Base-by-base conservation (phyloP, 2,797 vertebrate species). In the Pterois miles region DNA sequence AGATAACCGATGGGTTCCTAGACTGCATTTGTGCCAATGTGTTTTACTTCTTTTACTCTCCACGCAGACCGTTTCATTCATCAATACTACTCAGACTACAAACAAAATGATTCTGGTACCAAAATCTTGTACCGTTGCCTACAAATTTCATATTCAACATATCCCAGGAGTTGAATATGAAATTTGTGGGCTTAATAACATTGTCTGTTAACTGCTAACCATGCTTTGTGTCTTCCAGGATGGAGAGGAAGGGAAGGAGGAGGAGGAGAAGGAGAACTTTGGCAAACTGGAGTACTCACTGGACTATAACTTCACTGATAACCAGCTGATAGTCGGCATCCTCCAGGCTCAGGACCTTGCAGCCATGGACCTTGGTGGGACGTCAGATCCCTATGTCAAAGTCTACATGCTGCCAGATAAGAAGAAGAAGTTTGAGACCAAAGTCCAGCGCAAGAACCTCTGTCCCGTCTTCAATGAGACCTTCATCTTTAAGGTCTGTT, bases 381-480 rank as follows among this genome's bases (percentile, higher is more conserved):
- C 96, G 13, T 98, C 97, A 0, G 97, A 97, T 82, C 97, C 97
- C 11, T 98, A 97, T 0, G 96, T 97, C 74, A 96, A 96, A 85
- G 96, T 98, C 25, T 97, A 95, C 93, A 94, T 97, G 93, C 90
- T 97, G 25, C 96, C 97, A 0, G 97, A 97, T 92, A 97, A 97
- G 89, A 96, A 97, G 91, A 96, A 97, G 86, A 97, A 97, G 84
- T 95, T 96, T 46, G 97, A 98, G 91, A 97, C 97, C 65, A 97
- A 97, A 94, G 85, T 97, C 65, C 97, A 98, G 78, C 94, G 96
- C 82, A 97, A 97, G 87, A 97, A 97, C 33, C 95, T 98, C 38
- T 95, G 94, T 81, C 97, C 97, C 0, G 96, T 96, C 40, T 98
- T 97, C 80, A 97, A 96, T 2, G 97, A 98, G 91, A 96, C 95